These are phyloP conservation scores for Zaprionus gabonicus DNA, from an alignment of 1,140 invertebrate genomes.

Conservation along the genomic window DNA sequence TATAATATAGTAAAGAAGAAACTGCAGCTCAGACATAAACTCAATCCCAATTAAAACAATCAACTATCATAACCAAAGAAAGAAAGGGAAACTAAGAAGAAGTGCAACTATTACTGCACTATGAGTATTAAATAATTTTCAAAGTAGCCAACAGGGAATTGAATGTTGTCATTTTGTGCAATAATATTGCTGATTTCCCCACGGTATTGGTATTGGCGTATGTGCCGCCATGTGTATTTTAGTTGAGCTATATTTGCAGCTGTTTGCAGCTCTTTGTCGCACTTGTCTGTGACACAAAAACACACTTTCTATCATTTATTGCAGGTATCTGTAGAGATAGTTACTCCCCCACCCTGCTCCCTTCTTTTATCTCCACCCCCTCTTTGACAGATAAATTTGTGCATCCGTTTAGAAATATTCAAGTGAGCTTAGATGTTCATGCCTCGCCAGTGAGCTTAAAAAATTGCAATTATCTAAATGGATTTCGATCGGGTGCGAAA, in stretches of 20 bases:
- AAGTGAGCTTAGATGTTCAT: constrained; percentile 66
- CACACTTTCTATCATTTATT: constrained; percentile 67
- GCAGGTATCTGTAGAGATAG: constrained; percentile 38
- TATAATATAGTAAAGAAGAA: too few species aligned
- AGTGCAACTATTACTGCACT: not conserved
- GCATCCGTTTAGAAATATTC: constrained; percentile 76
- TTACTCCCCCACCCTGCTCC: not conserved
- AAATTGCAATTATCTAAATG: constrained; percentile 79
- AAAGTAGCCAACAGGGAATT: not conserved
- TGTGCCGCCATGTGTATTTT: constrained; percentile 22
- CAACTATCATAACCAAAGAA: not conserved
- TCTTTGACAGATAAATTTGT: constrained; percentile 71
- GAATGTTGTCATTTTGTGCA: not conserved
- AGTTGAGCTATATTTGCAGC: constrained; percentile 27
- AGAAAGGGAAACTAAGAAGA: not conserved
- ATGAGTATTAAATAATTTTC: not conserved
- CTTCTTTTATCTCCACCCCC: not conserved
- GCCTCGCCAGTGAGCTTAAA: constrained; percentile 33
- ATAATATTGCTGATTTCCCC: constrained; percentile 33
- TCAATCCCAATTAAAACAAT: not conserved
- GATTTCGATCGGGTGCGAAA: constrained; percentile 38
- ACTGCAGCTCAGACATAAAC: too few species aligned
- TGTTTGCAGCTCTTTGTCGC: constrained; percentile 20
- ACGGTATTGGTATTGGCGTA: not conserved
- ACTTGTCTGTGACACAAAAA: constrained; percentile 61